These are phyloP conservation scores for Helicolenus hilgendorfi DNA, from an alignment of 2,797 vertebrate genomes.

Conservation along the genomic window DNA sequence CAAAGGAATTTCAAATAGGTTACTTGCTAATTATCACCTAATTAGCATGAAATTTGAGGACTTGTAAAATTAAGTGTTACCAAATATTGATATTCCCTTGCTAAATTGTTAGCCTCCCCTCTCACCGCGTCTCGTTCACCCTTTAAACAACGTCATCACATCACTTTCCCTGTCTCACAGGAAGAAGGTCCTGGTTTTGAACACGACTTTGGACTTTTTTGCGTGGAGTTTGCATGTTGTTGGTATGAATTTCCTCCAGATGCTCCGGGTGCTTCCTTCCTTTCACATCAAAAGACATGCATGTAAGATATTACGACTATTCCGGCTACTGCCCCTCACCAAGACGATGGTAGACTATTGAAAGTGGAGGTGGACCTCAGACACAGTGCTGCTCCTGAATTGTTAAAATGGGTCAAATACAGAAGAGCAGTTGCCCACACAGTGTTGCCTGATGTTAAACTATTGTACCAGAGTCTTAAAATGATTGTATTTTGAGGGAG, in stretches of 20 bases:
- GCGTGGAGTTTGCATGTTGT: constrained; percentile 15
- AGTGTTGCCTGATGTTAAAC: not conserved
- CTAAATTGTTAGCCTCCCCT: too few species aligned
- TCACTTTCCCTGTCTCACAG: not conserved
- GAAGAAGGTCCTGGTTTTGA: constrained; percentile 1
- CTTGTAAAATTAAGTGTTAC: too few species aligned
- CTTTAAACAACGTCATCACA: too few species aligned
- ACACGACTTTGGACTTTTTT: constrained; percentile 1
- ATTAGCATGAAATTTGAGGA: too few species aligned
- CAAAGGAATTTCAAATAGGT: too few species aligned
- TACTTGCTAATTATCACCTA: too few species aligned
- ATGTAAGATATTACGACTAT: not conserved
- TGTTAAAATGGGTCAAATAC: not conserved
- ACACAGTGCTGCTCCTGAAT: not conserved
- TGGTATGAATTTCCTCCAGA: not conserved
- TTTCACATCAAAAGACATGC: constrained; percentile 21
- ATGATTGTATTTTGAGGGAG: not conserved
- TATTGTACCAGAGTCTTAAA: rapidly evolving
- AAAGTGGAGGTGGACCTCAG: not conserved
- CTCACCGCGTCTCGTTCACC: too few species aligned
- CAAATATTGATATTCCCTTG: too few species aligned
- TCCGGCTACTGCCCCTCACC: not conserved
- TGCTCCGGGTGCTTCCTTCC: constrained; percentile 40
- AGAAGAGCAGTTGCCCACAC: not conserved
- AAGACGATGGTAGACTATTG: not conserved